Evolutionary conservation across 2,888 invertebrate species (phyloP), one percentile per base, ranked within the genome.

Genomic region (Digitonthophagus gazella): DNA sequence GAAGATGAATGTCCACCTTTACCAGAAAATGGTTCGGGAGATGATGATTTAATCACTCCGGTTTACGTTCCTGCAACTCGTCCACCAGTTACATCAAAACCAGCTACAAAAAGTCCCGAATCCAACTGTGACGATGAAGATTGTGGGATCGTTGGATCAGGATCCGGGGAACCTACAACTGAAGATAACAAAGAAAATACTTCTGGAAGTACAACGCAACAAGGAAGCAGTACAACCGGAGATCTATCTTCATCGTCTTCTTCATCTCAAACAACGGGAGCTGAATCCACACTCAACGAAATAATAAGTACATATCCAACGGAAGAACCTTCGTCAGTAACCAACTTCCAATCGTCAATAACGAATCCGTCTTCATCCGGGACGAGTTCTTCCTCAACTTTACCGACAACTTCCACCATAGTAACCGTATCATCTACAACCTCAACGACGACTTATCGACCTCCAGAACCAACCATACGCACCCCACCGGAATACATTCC

Each of bases 41-140:
- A 94, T 72, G 96, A 97, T 80, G 96, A 96, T 80, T 88, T 97
- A 68, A 95, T 97, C 74, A 96, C 95, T 0, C 96, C 97, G 0
- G 95, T 96, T 0, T 95, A 95, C 81, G 92, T 95, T 11, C 93
- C 94, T 0, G 91, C 94, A 1, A 90, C 91, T 28, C 86, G 88
- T 75, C 92, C 92, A 11, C 90, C 91, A 6, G 81, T 87, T 16
- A 89, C 90, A 0, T 87, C 84, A 44, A 81, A 80, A 71, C 73
- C 75, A 20, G 77, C 55, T 18, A 69, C 69, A 16, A 68, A 66
- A 54, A 67, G 67, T 44, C 67, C 73, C 4, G 67, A 64, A 58
- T 67, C 71, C 58, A 76, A 72, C 4, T 82, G 83, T 71, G 94
- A 95, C 75, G 95, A 95, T 79, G 96, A 96, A 80, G 95, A 96